phyloP scores from a whole-genome alignment of 2,797 vertebrate species.

The Sciaenops ocellatus region DNA sequence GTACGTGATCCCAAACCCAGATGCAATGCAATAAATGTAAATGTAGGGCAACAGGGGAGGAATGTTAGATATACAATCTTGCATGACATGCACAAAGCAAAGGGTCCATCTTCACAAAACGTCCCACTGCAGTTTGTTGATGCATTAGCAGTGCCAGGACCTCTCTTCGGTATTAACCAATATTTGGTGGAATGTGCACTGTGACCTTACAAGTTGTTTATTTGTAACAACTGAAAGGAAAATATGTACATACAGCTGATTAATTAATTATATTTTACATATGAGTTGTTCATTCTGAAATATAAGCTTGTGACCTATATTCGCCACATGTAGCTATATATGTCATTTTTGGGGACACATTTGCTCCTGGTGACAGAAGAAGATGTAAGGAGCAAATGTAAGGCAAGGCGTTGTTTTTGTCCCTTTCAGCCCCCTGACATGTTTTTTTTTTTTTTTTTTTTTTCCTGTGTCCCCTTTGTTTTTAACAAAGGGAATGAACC shows the following conservation, averaged over 20 bases:
- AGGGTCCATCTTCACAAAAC: neutral
- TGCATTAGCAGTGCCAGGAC: neutral
- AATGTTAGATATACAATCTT: neutral
- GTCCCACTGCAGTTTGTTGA: neutral
- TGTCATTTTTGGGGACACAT: neutral
- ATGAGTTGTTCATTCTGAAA: too few species aligned
- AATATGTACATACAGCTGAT: neutral
- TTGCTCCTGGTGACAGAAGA: neutral
- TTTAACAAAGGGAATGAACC: constrained; percentile 42
- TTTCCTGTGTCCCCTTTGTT: constrained; percentile 25
- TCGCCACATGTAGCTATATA: neutral
- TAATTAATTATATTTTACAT: neutral
- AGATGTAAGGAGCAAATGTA: neutral
- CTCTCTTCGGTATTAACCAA: neutral
- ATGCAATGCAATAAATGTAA: neutral
- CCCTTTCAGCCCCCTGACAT: constrained; percentile 20
- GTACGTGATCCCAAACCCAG: neutral
- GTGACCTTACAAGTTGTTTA: neutral
- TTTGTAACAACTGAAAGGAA: neutral
- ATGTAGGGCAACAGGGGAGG: neutral
- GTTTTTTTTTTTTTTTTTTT: neutral
- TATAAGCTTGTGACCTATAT: neutral
- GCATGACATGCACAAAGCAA: too few species aligned
- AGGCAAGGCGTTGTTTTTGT: constrained; percentile 25
- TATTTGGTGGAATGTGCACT: neutral